These are phyloP conservation scores for Biston stratarius DNA, from an alignment of 2,888 invertebrate genomes.

Conservation along the genomic window DNA sequence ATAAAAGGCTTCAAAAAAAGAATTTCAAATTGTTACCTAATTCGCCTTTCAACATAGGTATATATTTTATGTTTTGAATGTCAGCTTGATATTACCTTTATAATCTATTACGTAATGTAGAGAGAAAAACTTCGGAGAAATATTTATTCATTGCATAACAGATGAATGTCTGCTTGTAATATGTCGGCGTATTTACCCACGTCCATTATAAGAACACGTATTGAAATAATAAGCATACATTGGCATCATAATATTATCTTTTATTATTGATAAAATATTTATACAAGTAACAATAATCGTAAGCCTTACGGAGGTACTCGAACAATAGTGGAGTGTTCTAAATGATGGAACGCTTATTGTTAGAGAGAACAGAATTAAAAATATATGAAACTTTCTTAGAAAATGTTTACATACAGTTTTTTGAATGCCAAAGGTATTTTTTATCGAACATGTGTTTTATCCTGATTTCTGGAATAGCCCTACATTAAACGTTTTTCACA, in stretches of 20 bases:
- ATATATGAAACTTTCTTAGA: no score
- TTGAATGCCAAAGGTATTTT: no score
- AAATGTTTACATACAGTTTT: no score
- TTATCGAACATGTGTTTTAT: no score
- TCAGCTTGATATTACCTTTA: neutral
- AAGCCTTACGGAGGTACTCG: no score
- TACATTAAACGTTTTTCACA: no score
- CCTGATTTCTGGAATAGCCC: no score
- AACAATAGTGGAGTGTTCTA: neutral
- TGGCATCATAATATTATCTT: slow-evolving; percentile 6
- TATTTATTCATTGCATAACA: slow-evolving; percentile 6
- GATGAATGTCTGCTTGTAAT: slow-evolving; percentile 22
- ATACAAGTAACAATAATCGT: no score
- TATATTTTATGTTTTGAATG: neutral
- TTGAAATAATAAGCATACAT: slow-evolving; percentile 16
- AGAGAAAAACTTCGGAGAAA: slow-evolving; percentile 6
- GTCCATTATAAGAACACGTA: slow-evolving; percentile 15
- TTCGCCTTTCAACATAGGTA: no score
- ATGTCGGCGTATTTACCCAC: slow-evolving; percentile 22
- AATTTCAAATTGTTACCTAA: no score
- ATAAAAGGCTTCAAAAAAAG: no score
- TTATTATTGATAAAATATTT: neutral
- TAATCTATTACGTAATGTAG: slow-evolving; percentile 1
- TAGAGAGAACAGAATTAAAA: no score
- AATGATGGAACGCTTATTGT: neutral